These are phyloP conservation scores for Leucophenga maculata DNA, from an alignment of 2,888 invertebrate genomes.

Conservation along the genomic window DNA sequence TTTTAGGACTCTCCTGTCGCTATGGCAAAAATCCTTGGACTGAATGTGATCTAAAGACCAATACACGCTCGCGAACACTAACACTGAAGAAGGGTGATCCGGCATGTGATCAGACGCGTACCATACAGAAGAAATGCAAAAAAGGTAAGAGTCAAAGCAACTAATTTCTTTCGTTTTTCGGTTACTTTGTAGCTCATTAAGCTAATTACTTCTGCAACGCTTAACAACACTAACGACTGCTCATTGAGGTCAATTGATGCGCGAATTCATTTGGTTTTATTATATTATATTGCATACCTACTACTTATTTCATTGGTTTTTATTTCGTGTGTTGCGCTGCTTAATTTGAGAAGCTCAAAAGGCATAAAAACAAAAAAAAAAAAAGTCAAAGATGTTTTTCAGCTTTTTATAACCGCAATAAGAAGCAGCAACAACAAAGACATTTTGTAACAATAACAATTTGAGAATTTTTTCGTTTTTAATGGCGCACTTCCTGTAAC, in stretches of 20 bases:
- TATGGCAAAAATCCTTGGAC: constrained; percentile 91
- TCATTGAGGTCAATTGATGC: constrained; percentile 24
- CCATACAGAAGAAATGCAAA: constrained; percentile 92
- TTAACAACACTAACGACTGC: constrained; percentile 4
- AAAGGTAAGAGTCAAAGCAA: constrained; percentile 80
- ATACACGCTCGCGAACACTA: constrained; percentile 85
- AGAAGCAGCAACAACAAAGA: constrained; percentile 8
- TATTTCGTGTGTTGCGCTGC: neutral
- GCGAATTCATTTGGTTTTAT: constrained; percentile 22
- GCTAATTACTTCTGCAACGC: constrained; percentile 18
- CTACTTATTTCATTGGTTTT: neutral
- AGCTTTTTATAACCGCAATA: constrained; percentile 6
- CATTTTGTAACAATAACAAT: constrained; percentile 8
- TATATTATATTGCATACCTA: neutral
- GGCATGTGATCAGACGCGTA: constrained; percentile 86
- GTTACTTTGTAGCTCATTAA: constrained; percentile 5
- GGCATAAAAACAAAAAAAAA: neutral
- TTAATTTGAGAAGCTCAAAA: neutral
- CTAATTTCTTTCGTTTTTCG: neutral
- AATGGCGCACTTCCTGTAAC: constrained; percentile 27
- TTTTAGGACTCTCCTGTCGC: constrained; percentile 79
- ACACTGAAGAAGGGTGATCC: constrained; percentile 89
- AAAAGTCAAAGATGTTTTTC: constrained; percentile 7
- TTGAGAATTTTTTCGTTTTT: constrained; percentile 7
- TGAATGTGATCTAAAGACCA: constrained; percentile 88